phyloP scores from a whole-genome alignment of 1,140 invertebrate genomes.

The Ylistrum balloti region DNA sequence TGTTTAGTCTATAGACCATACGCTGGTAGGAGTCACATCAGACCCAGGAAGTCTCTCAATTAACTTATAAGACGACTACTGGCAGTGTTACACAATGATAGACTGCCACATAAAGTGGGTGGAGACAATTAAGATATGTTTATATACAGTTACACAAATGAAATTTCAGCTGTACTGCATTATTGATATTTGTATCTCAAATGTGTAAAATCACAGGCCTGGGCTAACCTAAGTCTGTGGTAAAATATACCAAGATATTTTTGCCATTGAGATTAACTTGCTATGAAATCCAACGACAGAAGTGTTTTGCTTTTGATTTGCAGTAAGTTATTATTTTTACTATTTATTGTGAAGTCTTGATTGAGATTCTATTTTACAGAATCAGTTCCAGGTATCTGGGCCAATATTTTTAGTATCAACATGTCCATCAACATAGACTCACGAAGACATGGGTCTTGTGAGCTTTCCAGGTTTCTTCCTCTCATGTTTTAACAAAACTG shows the following conservation, averaged over 20 bases:
- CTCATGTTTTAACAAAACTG: neutral
- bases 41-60: neutral
- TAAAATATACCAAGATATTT: neutral
- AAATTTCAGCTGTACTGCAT: neutral
- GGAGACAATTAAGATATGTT: neutral
- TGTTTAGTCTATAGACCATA: neutral
- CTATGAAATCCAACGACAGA: neutral
- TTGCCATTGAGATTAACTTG: neutral
- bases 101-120: neutral
- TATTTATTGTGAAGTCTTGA: neutral
- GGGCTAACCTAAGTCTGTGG: too few species aligned
- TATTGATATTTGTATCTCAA: neutral
- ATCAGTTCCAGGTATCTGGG: neutral
- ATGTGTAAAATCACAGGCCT: too few species aligned
- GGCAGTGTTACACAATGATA: neutral
- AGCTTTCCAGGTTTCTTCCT: neutral
- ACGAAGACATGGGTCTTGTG: neutral
- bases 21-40: neutral
- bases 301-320: neutral
- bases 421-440: neutral
- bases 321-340: neutral
- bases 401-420: neutral
- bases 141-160: neutral
- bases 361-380: neutral
- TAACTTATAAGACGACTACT: neutral